phyloP scores from a whole-genome alignment of 2,113 vertebrate species.

The Misgurnus anguillicaudatus region DNA sequence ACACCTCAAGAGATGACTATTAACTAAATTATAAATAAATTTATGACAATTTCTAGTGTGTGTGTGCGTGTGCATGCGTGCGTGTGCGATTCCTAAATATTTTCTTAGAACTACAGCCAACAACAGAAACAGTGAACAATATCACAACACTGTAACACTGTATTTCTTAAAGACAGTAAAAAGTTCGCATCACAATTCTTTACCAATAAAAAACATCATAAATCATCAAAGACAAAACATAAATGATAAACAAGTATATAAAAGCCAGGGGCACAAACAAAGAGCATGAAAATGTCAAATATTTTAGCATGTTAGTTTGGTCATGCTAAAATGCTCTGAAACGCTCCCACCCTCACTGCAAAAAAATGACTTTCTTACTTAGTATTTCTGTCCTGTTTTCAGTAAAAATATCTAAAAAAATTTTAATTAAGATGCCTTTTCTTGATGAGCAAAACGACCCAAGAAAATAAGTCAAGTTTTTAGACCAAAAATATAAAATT shows the following conservation, averaged over 20 bases:
- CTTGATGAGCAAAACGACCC: no score
- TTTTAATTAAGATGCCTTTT: no score
- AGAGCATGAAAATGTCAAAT: neutral
- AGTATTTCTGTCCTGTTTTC: no score
- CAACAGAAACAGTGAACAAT: neutral
- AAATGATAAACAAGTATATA: neutral
- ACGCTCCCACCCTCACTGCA: no score
- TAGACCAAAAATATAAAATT: no score
- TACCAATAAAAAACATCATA: neutral
- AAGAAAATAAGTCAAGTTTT: no score
- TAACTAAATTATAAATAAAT: neutral
- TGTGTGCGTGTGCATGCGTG: no score
- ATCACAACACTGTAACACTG: neutral
- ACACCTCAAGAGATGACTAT: no score
- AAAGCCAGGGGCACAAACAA: slow-evolving; percentile 6
- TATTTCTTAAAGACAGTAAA: neutral
- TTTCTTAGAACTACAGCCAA: neutral
- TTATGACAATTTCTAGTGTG: neutral
- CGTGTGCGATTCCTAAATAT: neutral
- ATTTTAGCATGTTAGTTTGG: neutral
- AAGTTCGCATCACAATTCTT: neutral
- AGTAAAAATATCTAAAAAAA: no score
- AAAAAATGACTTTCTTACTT: no score
- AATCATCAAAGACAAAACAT: neutral
- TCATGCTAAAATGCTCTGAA: neutral